phyloP scores from a whole-genome alignment of 2,888 invertebrate genomes.

The Drosophila imparisetae region DNA sequence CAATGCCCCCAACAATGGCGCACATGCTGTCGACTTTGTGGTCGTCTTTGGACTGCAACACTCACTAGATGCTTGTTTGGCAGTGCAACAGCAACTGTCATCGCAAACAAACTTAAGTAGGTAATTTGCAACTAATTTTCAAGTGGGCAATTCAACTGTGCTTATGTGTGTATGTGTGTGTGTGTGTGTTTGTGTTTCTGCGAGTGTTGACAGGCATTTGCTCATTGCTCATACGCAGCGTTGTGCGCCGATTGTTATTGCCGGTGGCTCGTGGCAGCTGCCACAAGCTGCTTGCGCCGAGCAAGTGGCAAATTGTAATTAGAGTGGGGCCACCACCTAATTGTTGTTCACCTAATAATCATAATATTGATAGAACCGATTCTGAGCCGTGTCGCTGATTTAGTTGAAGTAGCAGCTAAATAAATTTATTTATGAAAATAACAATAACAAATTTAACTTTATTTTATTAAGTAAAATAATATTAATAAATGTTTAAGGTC shows the following conservation, averaged over 20 bases:
- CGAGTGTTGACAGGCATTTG: constrained; percentile 33
- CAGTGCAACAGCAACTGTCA: constrained; percentile 37
- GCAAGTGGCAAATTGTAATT: constrained; percentile 48
- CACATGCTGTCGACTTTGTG: constrained; percentile 67
- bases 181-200: neutral
- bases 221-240: constrained; percentile 61
- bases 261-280: constrained; percentile 4
- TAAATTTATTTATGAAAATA: neutral
- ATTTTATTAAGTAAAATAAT: neutral
- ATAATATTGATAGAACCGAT: constrained; percentile 14
- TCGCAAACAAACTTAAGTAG: constrained; percentile 76
- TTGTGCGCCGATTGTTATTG: constrained; percentile 25
- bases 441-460: rapidly evolving
- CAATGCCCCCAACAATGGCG: constrained; percentile 55
- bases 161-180: constrained; percentile 17
- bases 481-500: neutral
- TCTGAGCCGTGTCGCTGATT: neutral
- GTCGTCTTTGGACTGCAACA: constrained; percentile 29
- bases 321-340: constrained; percentile 13
- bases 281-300: constrained; percentile 12
- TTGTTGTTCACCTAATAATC: constrained; percentile 1
- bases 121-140: constrained; percentile 80
- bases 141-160: constrained; percentile 61
- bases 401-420: neutral
- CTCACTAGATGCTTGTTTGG: constrained; percentile 15